phyloP scores from a whole-genome alignment of 2,113 vertebrate species.

The Proteles cristata region DNA sequence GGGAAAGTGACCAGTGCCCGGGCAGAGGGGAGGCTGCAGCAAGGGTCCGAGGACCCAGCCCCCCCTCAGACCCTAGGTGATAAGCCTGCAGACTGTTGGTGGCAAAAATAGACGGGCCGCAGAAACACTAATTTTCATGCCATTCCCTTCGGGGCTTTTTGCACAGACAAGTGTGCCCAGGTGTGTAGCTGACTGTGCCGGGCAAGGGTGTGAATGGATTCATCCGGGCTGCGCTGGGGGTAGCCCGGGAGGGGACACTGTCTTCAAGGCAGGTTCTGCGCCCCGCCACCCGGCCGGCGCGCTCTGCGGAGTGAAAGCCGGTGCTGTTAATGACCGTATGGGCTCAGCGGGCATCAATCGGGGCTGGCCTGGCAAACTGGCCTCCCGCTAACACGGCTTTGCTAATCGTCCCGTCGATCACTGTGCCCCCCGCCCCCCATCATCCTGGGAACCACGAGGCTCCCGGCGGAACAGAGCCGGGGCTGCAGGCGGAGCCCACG shows the following conservation, averaged over 20 bases:
- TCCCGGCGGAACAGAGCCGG: background rate
- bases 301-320: accelerated
- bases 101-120: slow-evolving; percentile 88
- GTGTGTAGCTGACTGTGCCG: slow-evolving; percentile 87
- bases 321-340: accelerated
- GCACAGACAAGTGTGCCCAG: slow-evolving; percentile 88
- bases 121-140: slow-evolving; percentile 87
- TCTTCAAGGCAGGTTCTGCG: too few species aligned
- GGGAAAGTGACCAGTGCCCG: background rate
- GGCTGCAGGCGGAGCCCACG: background rate
- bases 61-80: slow-evolving; percentile 84
- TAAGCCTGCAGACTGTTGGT: slow-evolving; percentile 87
- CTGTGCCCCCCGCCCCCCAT: too few species aligned
- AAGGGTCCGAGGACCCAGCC: background rate
- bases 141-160: slow-evolving; percentile 86
- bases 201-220: accelerated
- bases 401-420: accelerated
- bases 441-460: background rate
- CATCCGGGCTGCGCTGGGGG: too few species aligned
- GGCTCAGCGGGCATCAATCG: background rate
- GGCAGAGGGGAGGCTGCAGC: background rate
- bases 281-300: accelerated
- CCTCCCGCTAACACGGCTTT: accelerated
- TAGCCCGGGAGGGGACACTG: too few species aligned
- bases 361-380: too few species aligned